Percentiles rank a stretch among this genome's conserved stretches.
Conservation (phyloP, 2,113 vertebrate genomes). For the Labeo rohita region DNA sequence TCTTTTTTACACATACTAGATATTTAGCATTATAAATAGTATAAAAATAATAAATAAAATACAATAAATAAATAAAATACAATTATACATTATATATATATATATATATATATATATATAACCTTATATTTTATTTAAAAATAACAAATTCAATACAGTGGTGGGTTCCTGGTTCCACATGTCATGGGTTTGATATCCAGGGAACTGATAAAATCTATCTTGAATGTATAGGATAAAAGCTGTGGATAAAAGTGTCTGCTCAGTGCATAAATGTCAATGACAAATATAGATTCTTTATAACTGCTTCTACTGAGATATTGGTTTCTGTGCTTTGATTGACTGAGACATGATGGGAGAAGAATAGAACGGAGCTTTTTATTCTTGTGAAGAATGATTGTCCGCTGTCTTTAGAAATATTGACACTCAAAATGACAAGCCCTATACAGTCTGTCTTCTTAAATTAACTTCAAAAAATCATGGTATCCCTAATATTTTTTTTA, state of each 20-base stretch:
- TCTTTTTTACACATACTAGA: not conserved
- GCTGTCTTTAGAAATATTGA: not conserved
- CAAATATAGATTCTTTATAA: constrained; percentile 5
- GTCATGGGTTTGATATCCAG: not conserved
- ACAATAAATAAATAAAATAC: too few relatives aligned
- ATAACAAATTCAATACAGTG: not conserved
- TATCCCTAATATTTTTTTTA: not conserved
- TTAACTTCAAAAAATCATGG: not conserved
- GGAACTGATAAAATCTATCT: not conserved
- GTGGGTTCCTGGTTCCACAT: not conserved
- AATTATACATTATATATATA: too few relatives aligned
- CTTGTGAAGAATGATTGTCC: not conserved
- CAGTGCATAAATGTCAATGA: not conserved
- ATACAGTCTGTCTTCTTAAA: not conserved
- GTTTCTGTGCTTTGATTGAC: not conserved
- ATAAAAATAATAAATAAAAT: not conserved
- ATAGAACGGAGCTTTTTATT: not conserved
- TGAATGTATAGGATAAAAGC: not conserved
- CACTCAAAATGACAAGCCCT: not conserved
- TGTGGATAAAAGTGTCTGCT: not conserved
- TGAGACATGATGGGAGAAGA: not conserved
- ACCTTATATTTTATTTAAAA: not conserved
- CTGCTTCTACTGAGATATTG: not conserved
- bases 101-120: not conserved
- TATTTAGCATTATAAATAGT: not conserved